Conservation (phyloP, 2,888 invertebrate genomes). For the Troides oblongomaculatus region DNA sequence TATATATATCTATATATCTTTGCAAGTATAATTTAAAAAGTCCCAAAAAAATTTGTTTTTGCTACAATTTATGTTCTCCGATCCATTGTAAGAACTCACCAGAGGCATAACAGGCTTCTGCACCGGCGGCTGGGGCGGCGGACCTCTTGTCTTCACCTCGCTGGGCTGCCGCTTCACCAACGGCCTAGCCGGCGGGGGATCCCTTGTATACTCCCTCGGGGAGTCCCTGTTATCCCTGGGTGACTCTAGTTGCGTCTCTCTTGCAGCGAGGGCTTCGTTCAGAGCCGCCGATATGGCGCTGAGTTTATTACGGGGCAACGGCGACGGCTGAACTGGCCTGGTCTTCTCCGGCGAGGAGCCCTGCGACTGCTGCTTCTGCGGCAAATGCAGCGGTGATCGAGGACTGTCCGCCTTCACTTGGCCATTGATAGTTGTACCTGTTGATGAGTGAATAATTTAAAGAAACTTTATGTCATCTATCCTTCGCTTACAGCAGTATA, state of each 20-base stretch:
- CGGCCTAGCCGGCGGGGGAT: constrained; percentile 50
- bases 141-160: constrained; percentile 81
- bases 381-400: constrained; percentile 57
- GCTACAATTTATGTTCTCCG: too few relatives aligned
- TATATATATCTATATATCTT: too few relatives aligned
- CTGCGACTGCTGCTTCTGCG: constrained; percentile 43
- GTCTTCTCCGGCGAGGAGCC: constrained; percentile 61
- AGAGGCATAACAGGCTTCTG: constrained; percentile 84
- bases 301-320: constrained; percentile 48
- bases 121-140: constrained; percentile 90
- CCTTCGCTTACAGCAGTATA: too few relatives aligned
- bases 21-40: too few relatives aligned
- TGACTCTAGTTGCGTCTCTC: constrained; percentile 36
- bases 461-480: too few relatives aligned
- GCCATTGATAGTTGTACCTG: constrained; percentile 66
- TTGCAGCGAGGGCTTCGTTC: constrained; percentile 58
- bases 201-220: constrained; percentile 46
- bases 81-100: constrained; percentile 60
- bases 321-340: constrained; percentile 44
- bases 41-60: too few relatives aligned
- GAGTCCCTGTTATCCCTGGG: constrained; percentile 62
- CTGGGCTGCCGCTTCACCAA: constrained; percentile 64
- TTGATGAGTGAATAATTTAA: background rate
- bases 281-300: constrained; percentile 64
- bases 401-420: constrained; percentile 65